Evolutionary conservation across 2,888 invertebrate genomes (phyloP).

Genomic region (Machimus atricapillus): DNA sequence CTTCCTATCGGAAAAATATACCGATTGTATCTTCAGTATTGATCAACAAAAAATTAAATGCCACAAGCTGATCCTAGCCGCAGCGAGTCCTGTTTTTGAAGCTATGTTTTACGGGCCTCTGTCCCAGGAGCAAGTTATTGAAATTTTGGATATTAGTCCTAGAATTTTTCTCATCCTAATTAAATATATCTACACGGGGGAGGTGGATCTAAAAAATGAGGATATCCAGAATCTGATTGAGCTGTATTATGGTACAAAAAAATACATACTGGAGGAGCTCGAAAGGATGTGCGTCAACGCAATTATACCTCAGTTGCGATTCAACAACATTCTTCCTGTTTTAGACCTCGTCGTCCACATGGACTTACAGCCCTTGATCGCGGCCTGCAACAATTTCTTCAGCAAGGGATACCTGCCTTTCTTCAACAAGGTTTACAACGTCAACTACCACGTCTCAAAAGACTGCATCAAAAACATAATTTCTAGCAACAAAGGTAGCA

Average conservation of each 20-base stretch:
- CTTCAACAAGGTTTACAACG: constrained; percentile 54
- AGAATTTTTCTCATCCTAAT: constrained; percentile 61
- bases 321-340: constrained; percentile 59
- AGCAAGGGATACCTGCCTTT: constrained; percentile 57
- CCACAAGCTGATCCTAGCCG: constrained; percentile 81
- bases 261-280: constrained; percentile 58
- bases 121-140: constrained; percentile 71
- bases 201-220: constrained; percentile 53
- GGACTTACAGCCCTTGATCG: constrained; percentile 55
- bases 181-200: constrained; percentile 58
- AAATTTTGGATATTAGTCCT: constrained; percentile 61
- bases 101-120: constrained; percentile 88
- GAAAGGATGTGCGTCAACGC: constrained; percentile 54
- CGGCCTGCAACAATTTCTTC: constrained; percentile 57
- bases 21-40: constrained; percentile 59
- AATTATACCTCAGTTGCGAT: constrained; percentile 56
- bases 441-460: constrained; percentile 56
- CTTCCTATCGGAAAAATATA: constrained; percentile 56
- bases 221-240: constrained; percentile 58
- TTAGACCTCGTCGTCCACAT: constrained; percentile 58
- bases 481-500: constrained; percentile 49
- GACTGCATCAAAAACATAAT: constrained; percentile 59
- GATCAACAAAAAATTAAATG: constrained; percentile 67
- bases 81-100: constrained; percentile 88
- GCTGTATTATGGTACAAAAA: constrained; percentile 60